phyloP scores from a whole-genome alignment of 2,888 invertebrate species.

The Monoplex corrugatus region DNA sequence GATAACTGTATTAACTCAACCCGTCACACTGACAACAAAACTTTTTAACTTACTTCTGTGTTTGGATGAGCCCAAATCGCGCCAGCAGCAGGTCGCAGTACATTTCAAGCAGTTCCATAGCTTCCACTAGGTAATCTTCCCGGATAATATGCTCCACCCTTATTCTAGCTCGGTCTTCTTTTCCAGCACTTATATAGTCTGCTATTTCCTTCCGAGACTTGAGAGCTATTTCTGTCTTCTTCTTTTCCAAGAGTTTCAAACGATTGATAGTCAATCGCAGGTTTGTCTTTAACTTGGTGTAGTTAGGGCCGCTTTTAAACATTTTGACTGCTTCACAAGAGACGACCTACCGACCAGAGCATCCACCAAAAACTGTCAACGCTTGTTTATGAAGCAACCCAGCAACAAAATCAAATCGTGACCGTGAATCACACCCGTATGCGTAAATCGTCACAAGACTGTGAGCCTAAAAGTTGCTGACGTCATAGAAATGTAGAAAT shows the following conservation, averaged over 20 bases:
- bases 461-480: conserved; percentile 48
- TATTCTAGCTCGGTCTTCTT: conserved; percentile 90
- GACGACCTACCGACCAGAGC: neutral
- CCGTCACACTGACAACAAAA: neutral
- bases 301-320: conserved; percentile 92
- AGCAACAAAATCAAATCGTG: neutral
- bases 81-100: conserved; percentile 98
- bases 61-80: conserved; percentile 94
- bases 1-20: too few relatives aligned
- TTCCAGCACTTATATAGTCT: conserved; percentile 87
- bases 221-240: conserved; percentile 94
- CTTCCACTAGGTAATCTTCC: conserved; percentile 99
- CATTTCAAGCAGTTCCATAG: conserved; percentile 99
- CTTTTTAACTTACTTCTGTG: conserved; percentile 76
- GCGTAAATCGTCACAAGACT: conserved; percentile 56
- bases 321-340: conserved; percentile 61
- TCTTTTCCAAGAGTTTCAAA: conserved; percentile 96
- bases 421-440: conserved; percentile 53
- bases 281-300: conserved; percentile 97
- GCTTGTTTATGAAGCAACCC: neutral
- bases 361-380: neutral
- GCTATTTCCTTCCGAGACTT: conserved; percentile 99
- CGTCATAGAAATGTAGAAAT: conserved; percentile 35
- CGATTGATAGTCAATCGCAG: conserved; percentile 95
- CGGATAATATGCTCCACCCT: conserved; percentile 99